These are phyloP conservation scores for Pyrocephalus nanus DNA, from an alignment of 2,797 vertebrate species.

Conservation along the genomic window DNA sequence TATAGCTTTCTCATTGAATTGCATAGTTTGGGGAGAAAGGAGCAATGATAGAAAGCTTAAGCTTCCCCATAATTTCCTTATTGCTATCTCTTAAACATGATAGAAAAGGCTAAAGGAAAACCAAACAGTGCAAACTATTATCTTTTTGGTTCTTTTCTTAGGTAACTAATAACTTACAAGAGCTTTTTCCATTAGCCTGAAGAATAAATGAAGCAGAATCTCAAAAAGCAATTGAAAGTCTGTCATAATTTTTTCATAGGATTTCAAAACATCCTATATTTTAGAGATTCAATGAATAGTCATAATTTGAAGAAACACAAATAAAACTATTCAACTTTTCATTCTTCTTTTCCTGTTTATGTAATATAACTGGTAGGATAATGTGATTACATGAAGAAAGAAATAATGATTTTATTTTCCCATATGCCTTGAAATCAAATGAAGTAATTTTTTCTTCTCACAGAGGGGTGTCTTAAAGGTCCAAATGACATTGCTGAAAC, in stretches of 20 bases:
- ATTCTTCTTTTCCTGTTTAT: background rate
- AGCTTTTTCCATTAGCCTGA: background rate
- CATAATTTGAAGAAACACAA: background rate
- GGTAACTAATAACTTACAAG: background rate
- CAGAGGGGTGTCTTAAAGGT: fast-evolving
- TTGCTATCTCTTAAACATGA: background rate
- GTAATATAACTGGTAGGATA: background rate
- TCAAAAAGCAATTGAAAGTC: fast-evolving
- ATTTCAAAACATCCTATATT: background rate
- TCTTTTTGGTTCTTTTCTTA: background rate
- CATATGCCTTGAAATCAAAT: background rate
- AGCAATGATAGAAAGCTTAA: background rate
- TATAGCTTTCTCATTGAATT: background rate
- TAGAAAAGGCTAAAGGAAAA: background rate
- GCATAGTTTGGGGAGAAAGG: background rate
- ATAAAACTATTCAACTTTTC: background rate
- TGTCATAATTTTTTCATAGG: background rate
- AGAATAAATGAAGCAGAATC: background rate
- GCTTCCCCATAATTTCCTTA: background rate
- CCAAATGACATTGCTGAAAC: background rate
- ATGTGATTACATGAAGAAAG: background rate
- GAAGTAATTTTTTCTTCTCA: background rate
- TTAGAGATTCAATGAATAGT: background rate
- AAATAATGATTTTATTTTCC: background rate
- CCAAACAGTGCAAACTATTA: fast-evolving